These are phyloP conservation scores for Astur gentilis DNA, from an alignment of 2,113 vertebrate species.

Conservation along the genomic window DNA sequence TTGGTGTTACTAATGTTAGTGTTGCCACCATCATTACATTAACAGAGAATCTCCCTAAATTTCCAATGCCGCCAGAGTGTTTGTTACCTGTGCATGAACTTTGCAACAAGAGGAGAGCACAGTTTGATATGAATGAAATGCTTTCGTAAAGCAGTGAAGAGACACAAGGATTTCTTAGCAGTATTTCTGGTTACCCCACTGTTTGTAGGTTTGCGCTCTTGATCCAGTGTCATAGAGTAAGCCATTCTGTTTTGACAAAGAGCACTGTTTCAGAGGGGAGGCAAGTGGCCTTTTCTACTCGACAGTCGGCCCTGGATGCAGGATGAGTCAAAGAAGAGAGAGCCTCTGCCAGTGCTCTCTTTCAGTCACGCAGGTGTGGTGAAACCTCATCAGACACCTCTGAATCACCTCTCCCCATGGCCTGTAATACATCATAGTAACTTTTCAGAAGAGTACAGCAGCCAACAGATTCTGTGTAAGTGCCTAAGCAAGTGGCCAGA, in stretches of 20 bases:
- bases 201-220: background rate
- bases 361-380: accelerated
- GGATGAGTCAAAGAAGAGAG: background rate
- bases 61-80: background rate
- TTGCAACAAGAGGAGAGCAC: background rate
- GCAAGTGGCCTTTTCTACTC: background rate
- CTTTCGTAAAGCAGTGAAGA: background rate
- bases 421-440: too few relatives aligned
- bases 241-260: background rate
- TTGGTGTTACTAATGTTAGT: background rate
- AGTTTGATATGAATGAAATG: background rate
- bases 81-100: background rate
- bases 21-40: background rate
- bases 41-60: background rate
- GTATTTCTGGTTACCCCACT: background rate
- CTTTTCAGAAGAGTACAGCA: background rate
- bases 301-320: background rate
- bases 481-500: background rate
- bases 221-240: background rate
- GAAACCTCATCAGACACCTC: background rate
- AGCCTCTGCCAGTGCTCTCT: background rate
- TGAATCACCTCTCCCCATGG: background rate
- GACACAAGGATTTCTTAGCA: background rate
- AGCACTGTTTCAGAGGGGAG: background rate
- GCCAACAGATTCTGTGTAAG: background rate